phyloP scores from a whole-genome alignment of 2,797 vertebrate species.

The Cryptoblepharus egeriae region DNA sequence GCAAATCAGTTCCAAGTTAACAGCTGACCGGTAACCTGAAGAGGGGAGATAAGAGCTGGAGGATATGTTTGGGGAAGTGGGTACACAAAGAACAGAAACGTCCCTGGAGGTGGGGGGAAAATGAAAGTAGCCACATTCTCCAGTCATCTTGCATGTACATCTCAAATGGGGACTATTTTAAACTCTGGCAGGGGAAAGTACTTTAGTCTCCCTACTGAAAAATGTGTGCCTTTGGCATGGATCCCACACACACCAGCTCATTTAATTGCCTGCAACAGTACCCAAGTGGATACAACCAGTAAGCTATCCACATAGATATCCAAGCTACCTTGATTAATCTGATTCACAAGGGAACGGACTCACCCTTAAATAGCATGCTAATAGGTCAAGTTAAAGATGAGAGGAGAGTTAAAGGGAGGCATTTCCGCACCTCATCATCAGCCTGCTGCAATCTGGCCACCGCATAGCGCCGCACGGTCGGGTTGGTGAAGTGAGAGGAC shows the following conservation, averaged over 20 bases:
- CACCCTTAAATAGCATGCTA: neutral
- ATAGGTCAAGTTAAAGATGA: neutral
- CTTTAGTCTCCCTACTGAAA: too few relatives aligned
- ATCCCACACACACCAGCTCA: neutral
- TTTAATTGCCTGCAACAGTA: neutral
- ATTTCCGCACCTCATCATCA: constrained; percentile 90
- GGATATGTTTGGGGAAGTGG: neutral
- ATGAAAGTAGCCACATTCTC: neutral
- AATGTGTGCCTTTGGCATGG: neutral
- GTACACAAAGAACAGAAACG: neutral
- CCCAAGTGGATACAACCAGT: neutral
- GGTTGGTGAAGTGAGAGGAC: constrained; percentile 94
- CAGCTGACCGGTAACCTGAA: neutral
- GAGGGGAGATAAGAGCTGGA: neutral
- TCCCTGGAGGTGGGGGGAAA: neutral
- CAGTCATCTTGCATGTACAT: neutral
- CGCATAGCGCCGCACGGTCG: constrained; percentile 93
- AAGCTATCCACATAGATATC: neutral
- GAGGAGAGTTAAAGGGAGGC: too few relatives aligned
- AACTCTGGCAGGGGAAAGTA: neutral
- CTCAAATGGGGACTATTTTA: neutral
- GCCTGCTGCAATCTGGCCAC: constrained; percentile 94
- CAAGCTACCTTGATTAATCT: neutral
- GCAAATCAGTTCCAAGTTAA: neutral
- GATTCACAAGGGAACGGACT: neutral